Conservation (phyloP, 2,113 vertebrate species). For the Microcebus lehilahytsara region DNA sequence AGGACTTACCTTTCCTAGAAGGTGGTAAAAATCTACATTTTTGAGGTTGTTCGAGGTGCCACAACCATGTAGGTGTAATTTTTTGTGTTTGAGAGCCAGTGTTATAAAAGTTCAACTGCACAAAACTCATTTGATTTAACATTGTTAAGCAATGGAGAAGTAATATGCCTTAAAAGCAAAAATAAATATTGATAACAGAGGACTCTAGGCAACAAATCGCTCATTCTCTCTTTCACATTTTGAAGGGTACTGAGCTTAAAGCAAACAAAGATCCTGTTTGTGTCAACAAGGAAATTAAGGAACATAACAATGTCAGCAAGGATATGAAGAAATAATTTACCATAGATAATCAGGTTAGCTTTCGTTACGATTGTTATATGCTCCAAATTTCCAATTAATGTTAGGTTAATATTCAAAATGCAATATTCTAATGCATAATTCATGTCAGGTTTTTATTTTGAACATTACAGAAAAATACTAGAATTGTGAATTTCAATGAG, state of each 20-base stretch:
- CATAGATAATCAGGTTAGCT: conserved; percentile 50
- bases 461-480: conserved; percentile 45
- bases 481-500: conserved; percentile 16
- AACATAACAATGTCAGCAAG: conserved; percentile 27
- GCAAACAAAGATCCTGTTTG: conserved; percentile 42
- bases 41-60: neutral
- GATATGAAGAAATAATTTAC: conserved; percentile 56
- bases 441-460: conserved; percentile 40
- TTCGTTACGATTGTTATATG: conserved; percentile 26
- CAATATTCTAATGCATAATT: conserved; percentile 58
- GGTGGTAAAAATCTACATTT: neutral
- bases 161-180: conserved; percentile 20
- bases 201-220: neutral
- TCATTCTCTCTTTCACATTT: neutral
- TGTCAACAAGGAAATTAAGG: conserved; percentile 24
- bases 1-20: neutral
- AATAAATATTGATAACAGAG: neutral
- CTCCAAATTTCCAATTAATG: conserved; percentile 58
- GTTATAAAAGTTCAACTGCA: neutral
- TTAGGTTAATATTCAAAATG: conserved; percentile 54
- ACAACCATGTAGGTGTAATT: neutral
- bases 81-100: neutral
- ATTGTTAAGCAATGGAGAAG: neutral
- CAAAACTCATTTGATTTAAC: conserved; percentile 18
- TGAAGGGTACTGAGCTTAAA: conserved; percentile 8